Evolutionary conservation across 2,113 vertebrate genomes (phyloP), one percentile per base, ranked within the genome.

Genomic region (Hemicordylus capensis): DNA sequence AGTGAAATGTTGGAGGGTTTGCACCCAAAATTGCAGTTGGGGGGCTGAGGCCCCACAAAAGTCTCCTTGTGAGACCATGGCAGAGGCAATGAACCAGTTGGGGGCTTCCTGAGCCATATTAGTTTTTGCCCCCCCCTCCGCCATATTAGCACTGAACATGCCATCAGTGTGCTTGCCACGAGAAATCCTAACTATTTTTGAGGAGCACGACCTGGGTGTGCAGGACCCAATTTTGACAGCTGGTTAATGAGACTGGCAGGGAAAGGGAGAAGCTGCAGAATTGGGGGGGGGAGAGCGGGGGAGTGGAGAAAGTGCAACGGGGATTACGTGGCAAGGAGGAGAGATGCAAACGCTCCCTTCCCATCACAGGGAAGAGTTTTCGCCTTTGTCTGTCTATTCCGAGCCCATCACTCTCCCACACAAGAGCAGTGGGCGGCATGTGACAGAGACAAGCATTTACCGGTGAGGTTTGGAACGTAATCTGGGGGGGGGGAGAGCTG

Each of bases 401-500:
- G 73, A 80, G 83, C 76, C 84, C 69, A 56, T 42, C 20, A 58
- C 34, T 76, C 69, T 58, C 64, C 75, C 11, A 3, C 59, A 87
- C 19, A 69, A 79, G 76, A 54, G 51, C 63, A 24, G 76, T 79
- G n/a, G 24, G 84, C n/a, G 77, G 70, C 59, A 61, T 46, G 51
- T 92, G 70, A 64, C 64, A 76, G 59, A 92, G 54, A 64, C 22
- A 39, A 12, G 44, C 69, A 56, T 88, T 87, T 59, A 78, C 59
- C 87, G 75, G 10, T 31, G 54, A 28, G 77, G 17, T 39, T 7
- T 72, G 31, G 54, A 89, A 84, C 19, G 15, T 2, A 74, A 67
- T 81, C 26, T 28, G 64, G 80, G 56, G 31, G 37, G 37, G 56
- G 19, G 3, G 69, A 69, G 9, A 4, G 1, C 28, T n/a, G 11